Conservation (phyloP, 2,113 vertebrate genomes). For the Spea multiplicata region DNA sequence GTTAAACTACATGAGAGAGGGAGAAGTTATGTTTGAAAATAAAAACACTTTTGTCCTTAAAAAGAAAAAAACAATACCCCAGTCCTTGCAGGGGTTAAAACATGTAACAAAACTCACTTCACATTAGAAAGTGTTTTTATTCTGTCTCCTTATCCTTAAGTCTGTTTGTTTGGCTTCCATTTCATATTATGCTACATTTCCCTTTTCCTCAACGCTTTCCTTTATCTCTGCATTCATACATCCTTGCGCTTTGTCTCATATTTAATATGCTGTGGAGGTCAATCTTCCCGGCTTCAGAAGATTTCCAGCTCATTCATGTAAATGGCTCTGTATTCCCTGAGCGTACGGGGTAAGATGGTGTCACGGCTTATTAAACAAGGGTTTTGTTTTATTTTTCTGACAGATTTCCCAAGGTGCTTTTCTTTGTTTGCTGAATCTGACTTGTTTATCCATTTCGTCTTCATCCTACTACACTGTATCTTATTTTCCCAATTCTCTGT, state of each 20-base stretch:
- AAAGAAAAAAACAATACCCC: too few species aligned
- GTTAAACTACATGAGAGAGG: too few species aligned
- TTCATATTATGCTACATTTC: background rate
- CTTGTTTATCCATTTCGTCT: background rate
- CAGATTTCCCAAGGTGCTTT: constrained; percentile 31
- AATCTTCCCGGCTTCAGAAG: constrained; percentile 15
- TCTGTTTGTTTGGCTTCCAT: background rate
- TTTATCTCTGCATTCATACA: background rate
- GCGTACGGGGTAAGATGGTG: constrained; percentile 20
- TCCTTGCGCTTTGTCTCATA: background rate
- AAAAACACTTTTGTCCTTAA: too few species aligned
- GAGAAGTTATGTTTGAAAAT: too few species aligned
- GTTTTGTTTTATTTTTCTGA: constrained; percentile 24
- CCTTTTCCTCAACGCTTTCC: too few species aligned
- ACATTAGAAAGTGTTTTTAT: too few species aligned
- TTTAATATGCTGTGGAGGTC: constrained; percentile 25
- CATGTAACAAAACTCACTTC: too few species aligned
- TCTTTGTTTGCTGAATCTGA: constrained; percentile 9
- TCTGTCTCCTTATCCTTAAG: too few species aligned
- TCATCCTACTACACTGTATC: constrained; percentile 12
- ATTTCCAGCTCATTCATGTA: constrained; percentile 27
- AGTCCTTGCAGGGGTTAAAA: too few species aligned
- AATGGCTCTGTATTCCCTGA: constrained; percentile 25
- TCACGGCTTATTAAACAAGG: constrained; percentile 30
- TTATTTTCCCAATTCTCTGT: constrained; percentile 25